Evolutionary conservation across 2,113 vertebrate species (phyloP), one percentile per base, ranked within the genome.

Genomic region (Prunella himalayana): DNA sequence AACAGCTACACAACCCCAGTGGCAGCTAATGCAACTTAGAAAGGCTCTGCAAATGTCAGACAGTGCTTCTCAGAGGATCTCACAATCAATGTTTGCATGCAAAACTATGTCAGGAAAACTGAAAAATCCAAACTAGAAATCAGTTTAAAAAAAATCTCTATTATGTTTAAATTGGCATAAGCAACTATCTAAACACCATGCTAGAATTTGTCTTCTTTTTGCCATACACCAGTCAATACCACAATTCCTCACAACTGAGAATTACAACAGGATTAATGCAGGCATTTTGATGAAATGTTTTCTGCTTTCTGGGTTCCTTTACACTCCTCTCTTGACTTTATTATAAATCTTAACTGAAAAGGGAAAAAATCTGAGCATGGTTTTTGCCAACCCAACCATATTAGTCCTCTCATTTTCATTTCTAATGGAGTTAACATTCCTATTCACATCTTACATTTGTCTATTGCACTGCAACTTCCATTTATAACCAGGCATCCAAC

Each of bases 1-100:
- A 72, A 25, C 7, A 61, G 35, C 7, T 16, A 31, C 13, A 5
- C 17, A 68, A 65, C 5, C 6, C 4, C 1, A 3, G 15, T 4
- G 2, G 5, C 25, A 65, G 31, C 5, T 70, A 56, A 17, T 13
- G 15, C 5, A 53, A 31, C 11, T 49, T 21, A 70, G 45, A 60
- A 73, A 53, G 8, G 22, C 13, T 18, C 21, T 28, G 45, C 22
- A 89, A 73, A 18, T 65, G 33, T 42, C 42, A 84, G 49, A 57
- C 15, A 37, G 11, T 2, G 4, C 20, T 75, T 61, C 51, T 65
- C 54, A n/a, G 1, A 66, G 25, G 23, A 42, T 39, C 20, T 45
- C 25, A 37, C 15, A 65, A 17, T 42, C 23, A 71, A 23, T 1
- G 1, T 22, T 60, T 65, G 39, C 1, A 17, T 61, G n/a, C 2